A percentile compares a stretch with the other conserved stretches of the same genome.
phyloP scores from a whole-genome alignment of 2,113 vertebrate genomes.

The Xenopus tropicalis region DNA sequence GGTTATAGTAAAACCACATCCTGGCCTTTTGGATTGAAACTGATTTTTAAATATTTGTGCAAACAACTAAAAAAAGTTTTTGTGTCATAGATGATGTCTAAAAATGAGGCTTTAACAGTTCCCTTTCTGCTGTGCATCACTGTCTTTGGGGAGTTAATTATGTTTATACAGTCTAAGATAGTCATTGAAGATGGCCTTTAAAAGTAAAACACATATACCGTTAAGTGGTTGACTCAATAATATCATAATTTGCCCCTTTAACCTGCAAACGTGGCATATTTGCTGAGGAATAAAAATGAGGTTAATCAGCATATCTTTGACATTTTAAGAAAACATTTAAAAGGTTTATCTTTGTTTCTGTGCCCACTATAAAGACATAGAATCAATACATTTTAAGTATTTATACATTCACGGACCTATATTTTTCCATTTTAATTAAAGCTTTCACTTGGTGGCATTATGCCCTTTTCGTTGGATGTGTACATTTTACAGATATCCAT shows the following conservation, averaged over 20 bases:
- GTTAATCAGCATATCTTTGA: not conserved
- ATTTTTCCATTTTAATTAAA: slow-evolving; percentile 15
- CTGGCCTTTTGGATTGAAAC: no score
- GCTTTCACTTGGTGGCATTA: not conserved
- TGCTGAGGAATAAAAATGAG: not conserved
- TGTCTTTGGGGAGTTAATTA: no score
- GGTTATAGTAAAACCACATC: no score
- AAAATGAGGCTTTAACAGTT: no score
- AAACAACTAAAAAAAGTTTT: no score
- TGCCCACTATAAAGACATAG: not conserved
- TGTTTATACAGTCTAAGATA: no score
- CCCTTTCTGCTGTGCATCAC: no score
- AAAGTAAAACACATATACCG: no score
- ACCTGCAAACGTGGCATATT: not conserved
- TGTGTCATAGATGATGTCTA: no score
- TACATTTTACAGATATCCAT: slow-evolving; percentile 13
- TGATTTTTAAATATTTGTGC: no score
- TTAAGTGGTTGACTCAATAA: not conserved
- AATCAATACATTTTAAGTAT: not conserved
- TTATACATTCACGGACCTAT: not conserved
- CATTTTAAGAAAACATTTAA: not conserved
- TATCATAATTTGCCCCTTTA: not conserved
- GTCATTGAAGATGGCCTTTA: no score
- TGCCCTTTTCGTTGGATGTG: not conserved
- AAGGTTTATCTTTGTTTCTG: not conserved